Conservation (phyloP, 1,140 invertebrate genomes). For the Pectinophora gossypiella region DNA sequence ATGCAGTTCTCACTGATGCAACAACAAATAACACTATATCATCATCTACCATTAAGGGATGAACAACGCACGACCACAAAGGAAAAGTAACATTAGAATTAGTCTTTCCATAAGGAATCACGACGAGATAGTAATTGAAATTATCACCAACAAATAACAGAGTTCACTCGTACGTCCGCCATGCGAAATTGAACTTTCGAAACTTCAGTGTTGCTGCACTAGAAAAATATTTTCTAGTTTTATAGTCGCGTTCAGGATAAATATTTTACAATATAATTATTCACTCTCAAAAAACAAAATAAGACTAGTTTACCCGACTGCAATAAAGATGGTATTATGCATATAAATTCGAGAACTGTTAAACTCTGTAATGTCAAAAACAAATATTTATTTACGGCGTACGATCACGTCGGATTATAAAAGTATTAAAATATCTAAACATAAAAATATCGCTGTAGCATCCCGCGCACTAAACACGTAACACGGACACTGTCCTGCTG, state of each 20-base stretch:
- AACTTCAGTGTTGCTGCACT: conserved; percentile 54
- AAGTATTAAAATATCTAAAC: too few species aligned
- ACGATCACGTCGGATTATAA: too few species aligned
- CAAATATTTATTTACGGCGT: too few species aligned
- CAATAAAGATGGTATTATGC: too few species aligned
- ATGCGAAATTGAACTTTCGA: conserved; percentile 75
- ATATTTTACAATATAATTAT: conserved; percentile 6
- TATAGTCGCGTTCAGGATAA: conserved; percentile 23
- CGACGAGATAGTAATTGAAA: conserved; percentile 63
- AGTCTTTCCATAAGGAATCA: conserved; percentile 70
- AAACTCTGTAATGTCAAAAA: too few species aligned
- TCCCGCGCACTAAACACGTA: too few species aligned
- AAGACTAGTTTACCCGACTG: too few species aligned
- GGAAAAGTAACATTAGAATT: conserved; percentile 64
- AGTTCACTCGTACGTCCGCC: conserved; percentile 70
- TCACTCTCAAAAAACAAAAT: not conserved
- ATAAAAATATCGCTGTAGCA: too few species aligned
- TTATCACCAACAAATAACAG: conserved; percentile 72
- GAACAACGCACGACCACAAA: conserved; percentile 69
- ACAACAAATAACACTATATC: conserved; percentile 63
- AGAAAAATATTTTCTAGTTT: conserved; percentile 23
- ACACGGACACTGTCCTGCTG: too few species aligned
- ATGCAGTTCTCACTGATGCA: conserved; percentile 64
- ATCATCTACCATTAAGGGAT: conserved; percentile 69
- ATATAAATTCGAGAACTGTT: too few species aligned